Evolutionary conservation across 1,140 invertebrate species (phyloP).

Genomic region (Drosophila lacteicornis): DNA sequence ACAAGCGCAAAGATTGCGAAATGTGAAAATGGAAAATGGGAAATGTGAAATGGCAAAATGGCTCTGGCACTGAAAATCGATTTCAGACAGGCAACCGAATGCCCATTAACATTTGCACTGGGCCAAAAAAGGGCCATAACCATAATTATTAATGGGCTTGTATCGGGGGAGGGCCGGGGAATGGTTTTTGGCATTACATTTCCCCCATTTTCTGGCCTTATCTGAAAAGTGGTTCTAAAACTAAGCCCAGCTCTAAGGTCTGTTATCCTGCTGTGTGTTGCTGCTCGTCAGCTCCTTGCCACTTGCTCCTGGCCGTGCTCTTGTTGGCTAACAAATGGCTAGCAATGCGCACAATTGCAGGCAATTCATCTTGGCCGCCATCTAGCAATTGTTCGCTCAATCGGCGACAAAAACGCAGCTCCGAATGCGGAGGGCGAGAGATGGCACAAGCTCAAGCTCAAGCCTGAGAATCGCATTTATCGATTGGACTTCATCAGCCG

Average conservation of each 20-base stretch:
- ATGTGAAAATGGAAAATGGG: slow-evolving; percentile 36
- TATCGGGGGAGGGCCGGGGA: slow-evolving; percentile 15
- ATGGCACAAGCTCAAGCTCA: slow-evolving; percentile 12
- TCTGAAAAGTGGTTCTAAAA: slow-evolving; percentile 5
- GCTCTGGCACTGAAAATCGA: slow-evolving; percentile 56
- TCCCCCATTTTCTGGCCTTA: slow-evolving; percentile 19
- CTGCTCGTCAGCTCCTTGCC: slow-evolving; percentile 3
- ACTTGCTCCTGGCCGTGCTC: slow-evolving; percentile 15
- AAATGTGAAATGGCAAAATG: slow-evolving; percentile 29
- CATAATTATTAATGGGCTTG: slow-evolving; percentile 75
- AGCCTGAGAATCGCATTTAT: slow-evolving; percentile 61
- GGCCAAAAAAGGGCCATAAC: slow-evolving; percentile 55
- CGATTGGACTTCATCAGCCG: slow-evolving; percentile 69
- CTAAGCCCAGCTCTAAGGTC: slow-evolving; percentile 30
- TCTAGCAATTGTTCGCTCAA: slow-evolving; percentile 76
- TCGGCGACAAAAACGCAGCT: slow-evolving; percentile 70
- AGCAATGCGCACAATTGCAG: slow-evolving; percentile 78
- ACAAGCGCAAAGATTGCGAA: slow-evolving; percentile 43
- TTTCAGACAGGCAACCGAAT: slow-evolving; percentile 60
- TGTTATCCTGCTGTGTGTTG: slow-evolving; percentile 1
- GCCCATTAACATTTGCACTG: slow-evolving; percentile 69
- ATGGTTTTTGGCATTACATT: slow-evolving; percentile 11
- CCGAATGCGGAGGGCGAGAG: slow-evolving; percentile 13
- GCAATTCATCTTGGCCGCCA: slow-evolving; percentile 73
- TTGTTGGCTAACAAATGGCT: slow-evolving; percentile 69